Conservation (phyloP, 2,888 invertebrate species). For the Aethes cnicana region DNA sequence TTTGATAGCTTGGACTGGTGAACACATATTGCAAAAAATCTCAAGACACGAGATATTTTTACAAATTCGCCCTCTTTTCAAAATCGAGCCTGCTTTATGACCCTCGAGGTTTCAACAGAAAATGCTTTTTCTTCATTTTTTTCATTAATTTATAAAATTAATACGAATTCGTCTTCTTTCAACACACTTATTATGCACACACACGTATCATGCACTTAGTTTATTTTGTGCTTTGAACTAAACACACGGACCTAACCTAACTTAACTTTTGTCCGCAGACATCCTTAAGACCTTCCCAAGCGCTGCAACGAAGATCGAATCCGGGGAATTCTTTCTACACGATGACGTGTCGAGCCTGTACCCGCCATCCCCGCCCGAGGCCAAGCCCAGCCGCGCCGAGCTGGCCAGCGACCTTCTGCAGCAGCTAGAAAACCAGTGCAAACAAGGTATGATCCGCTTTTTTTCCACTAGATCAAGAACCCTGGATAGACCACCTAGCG, state of each 20-base stretch:
- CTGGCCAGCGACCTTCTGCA: constrained; percentile 85
- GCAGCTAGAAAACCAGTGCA: constrained; percentile 86
- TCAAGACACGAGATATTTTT: no score
- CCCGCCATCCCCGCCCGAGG: constrained; percentile 70
- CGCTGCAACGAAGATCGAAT: constrained; percentile 66
- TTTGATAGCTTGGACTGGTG: no score
- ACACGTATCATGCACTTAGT: no score
- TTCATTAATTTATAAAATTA: no score
- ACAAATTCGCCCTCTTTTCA: no score
- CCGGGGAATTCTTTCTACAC: constrained; percentile 49
- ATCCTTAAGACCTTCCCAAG: constrained; percentile 69
- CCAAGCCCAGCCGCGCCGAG: constrained; percentile 79
- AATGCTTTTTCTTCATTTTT: no score
- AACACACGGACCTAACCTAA: not conserved
- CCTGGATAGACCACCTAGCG: not conserved
- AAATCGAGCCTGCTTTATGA: no score
- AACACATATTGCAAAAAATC: no score
- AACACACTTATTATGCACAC: no score
- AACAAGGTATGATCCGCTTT: constrained; percentile 79
- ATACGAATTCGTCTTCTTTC: no score
- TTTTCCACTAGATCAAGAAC: not conserved
- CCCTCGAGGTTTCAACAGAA: no score
- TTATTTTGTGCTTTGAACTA: no score
- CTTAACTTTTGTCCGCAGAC: constrained; percentile 51
- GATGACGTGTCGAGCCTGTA: constrained; percentile 63